Percentiles rank a stretch among this genome's conserved stretches.
These are phyloP conservation scores for Clarias platycephalus DNA, from an alignment of 2,797 vertebrate species.

Conservation along the genomic window DNA sequence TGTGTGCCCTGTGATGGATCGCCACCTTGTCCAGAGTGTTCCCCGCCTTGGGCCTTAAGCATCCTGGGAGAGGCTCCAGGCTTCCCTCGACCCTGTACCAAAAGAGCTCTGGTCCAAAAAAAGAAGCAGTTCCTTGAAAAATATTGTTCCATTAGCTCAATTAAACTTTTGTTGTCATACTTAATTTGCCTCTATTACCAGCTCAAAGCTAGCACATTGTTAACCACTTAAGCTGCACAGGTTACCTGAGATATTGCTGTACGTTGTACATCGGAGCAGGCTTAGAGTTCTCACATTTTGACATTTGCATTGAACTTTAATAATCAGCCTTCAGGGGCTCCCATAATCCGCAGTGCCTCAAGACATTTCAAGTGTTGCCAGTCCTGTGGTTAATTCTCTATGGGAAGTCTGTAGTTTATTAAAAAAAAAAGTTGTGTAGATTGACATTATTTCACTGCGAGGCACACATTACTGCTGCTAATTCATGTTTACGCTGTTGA, in stretches of 20 bases:
- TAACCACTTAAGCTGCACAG: neutral
- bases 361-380: neutral
- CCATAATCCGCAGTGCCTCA: neutral
- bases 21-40: no score
- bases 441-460: neutral
- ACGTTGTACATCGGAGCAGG: neutral
- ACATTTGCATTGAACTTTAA: neutral
- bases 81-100: neutral
- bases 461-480: neutral
- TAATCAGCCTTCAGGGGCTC: neutral
- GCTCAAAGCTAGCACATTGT: neutral
- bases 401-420: neutral
- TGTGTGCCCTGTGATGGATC: no score
- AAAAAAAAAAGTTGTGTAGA: no score
- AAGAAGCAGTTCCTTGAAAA: neutral
- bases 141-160: neutral
- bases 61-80: no score
- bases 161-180: neutral
- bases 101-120: neutral
- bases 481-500: neutral
- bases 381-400: neutral
- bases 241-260: neutral
- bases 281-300: neutral
- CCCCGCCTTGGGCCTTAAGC: no score
- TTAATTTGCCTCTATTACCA: neutral